Percentiles rank a stretch among this genome's conserved stretches.
These are phyloP conservation scores for Orthosia gracilis DNA, from an alignment of 2,888 invertebrate species.

Conservation along the genomic window DNA sequence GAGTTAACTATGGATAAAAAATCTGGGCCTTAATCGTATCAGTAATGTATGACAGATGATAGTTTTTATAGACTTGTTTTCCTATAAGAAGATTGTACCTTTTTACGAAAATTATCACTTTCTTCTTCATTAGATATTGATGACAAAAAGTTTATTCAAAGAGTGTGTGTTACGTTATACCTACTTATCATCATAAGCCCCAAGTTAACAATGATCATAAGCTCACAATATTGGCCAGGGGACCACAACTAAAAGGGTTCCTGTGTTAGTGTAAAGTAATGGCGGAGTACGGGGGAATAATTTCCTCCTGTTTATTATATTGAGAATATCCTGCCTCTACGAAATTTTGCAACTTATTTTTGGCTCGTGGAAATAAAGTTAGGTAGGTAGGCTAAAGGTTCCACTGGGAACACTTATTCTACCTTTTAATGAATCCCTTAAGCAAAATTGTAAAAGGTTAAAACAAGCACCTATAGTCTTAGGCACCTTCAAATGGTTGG, in stretches of 20 bases:
- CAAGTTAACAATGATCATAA: conserved; percentile 58
- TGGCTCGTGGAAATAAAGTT: conserved; percentile 9
- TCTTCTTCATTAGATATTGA: neutral
- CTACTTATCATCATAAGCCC: conserved; percentile 4
- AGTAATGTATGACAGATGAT: no score
- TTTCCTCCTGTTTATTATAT: conserved; percentile 42
- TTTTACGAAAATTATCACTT: neutral
- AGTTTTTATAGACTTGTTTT: no score
- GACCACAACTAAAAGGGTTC: conserved; percentile 63
- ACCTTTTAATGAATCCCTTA: neutral
- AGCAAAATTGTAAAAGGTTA: neutral
- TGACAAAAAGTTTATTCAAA: neutral
- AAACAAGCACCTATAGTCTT: no score
- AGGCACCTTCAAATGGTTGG: no score
- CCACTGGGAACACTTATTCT: conserved; percentile 17
- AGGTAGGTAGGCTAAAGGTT: neutral
- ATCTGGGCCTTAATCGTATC: no score
- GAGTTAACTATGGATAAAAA: no score
- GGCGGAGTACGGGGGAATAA: conserved; percentile 47
- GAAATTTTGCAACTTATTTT: conserved; percentile 36
- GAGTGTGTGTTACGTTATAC: neutral
- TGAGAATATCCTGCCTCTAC: conserved; percentile 11
- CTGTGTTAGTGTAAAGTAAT: conserved; percentile 59
- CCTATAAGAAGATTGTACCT: no score
- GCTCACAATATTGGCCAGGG: conserved; percentile 46